Percentiles rank a stretch among this genome's conserved stretches.
These are phyloP conservation scores for Eledona agricola DNA, from an alignment of 2,888 invertebrate genomes.

Conservation along the genomic window DNA sequence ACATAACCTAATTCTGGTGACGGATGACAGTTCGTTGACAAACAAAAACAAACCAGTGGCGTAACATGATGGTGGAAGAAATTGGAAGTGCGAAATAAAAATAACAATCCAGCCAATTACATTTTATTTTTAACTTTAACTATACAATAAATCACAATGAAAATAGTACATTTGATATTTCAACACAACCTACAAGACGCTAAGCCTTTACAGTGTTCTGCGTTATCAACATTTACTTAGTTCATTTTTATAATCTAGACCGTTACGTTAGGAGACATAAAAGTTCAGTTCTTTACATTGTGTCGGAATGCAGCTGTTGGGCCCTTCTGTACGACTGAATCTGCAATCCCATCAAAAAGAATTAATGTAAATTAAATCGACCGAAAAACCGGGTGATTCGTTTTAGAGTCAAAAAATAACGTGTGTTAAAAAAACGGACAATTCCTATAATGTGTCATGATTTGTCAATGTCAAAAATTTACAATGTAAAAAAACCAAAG, in stretches of 20 bases:
- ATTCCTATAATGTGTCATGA: no score
- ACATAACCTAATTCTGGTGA: no score
- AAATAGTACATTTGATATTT: slow-evolving; percentile 36
- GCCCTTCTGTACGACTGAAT: slow-evolving; percentile 54
- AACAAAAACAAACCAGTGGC: slow-evolving; percentile 29
- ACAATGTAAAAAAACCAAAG: no score
- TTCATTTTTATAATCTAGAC: slow-evolving; percentile 32
- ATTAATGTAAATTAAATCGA: neutral
- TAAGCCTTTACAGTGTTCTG: slow-evolving; percentile 40
- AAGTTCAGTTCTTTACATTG: slow-evolving; percentile 41
- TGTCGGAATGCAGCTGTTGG: slow-evolving; percentile 49
- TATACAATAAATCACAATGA: slow-evolving; percentile 49
- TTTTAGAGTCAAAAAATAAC: no score
- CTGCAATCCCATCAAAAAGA: slow-evolving; percentile 46
- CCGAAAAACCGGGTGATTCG: no score
- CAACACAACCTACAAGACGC: slow-evolving; percentile 38
- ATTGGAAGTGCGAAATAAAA: neutral
- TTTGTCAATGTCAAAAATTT: no score
- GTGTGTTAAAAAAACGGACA: no score
- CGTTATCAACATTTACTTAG: slow-evolving; percentile 38
- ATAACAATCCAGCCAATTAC: slow-evolving; percentile 44
- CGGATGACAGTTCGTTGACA: no score
- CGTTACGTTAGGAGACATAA: slow-evolving; percentile 25
- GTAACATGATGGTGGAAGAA: no score
- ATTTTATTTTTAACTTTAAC: slow-evolving; percentile 42